A percentile compares a stretch with the other conserved stretches of the same genome.
These are phyloP conservation scores for Drosophila teissieri DNA, from an alignment of 1,140 invertebrate genomes.

Conservation along the genomic window DNA sequence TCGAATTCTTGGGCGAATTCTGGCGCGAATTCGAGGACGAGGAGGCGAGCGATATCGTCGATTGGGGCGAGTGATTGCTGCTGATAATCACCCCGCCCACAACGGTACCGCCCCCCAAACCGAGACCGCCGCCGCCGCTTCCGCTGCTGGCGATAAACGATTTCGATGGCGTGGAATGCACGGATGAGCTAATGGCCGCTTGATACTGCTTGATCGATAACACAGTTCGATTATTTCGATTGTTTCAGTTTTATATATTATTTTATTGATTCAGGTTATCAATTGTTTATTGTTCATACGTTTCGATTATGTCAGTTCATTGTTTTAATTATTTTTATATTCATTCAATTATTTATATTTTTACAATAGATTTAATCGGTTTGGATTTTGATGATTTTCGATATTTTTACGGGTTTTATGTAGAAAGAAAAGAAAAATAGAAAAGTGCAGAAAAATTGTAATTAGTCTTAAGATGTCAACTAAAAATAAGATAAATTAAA, in stretches of 20 bases:
- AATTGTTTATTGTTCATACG: constrained; percentile 11
- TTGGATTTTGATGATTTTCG: constrained; percentile 18
- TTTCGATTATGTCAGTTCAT: constrained; percentile 4
- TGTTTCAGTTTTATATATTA: constrained; percentile 19
- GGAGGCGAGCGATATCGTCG: constrained; percentile 85
- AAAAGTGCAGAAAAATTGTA: constrained; percentile 80
- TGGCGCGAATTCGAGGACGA: constrained; percentile 85
- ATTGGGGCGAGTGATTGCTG: constrained; percentile 79
- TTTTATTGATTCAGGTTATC: constrained; percentile 15
- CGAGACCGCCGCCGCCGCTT: constrained; percentile 57
- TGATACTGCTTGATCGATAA: constrained; percentile 77
- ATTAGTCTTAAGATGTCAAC: constrained; percentile 75
- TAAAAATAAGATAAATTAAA: constrained; percentile 57
- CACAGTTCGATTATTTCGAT: constrained; percentile 26
- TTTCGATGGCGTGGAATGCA: constrained; percentile 87
- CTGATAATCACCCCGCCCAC: constrained; percentile 69
- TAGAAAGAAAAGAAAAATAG: constrained; percentile 78
- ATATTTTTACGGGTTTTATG: constrained; percentile 27
- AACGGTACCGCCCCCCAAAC: constrained; percentile 72
- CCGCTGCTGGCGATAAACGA: constrained; percentile 85
- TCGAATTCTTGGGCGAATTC: constrained; percentile 85
- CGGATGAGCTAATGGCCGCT: constrained; percentile 85
- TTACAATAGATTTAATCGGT: constrained; percentile 35
- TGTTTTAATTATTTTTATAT: not conserved
- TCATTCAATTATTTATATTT: constrained; percentile 9